Base-by-base conservation (phyloP, 2,888 invertebrate genomes). In the Ochropleura plecta region DNA sequence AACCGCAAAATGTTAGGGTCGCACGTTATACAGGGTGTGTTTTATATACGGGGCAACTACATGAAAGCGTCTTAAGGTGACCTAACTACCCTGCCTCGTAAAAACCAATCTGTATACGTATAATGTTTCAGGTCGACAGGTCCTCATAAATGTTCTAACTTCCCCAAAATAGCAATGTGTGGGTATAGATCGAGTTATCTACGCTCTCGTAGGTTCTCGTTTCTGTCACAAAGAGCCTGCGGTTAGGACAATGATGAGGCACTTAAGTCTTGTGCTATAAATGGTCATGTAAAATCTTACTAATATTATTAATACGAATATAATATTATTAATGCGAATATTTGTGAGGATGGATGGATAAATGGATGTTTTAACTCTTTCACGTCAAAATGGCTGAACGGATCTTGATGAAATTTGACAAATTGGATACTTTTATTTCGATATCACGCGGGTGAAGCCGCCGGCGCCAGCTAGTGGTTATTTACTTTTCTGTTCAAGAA, bases 1-100 rank as follows among this genome's bases (percentile, higher is more conserved):
- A 82, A 72, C 72, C 78, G 16, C 83, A 65, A 71, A 68, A 65
- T 30, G 14, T 42, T 48, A 72, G n/a, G 65, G 73, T 70, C 60
- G 42, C 40, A 62, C 12, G 2, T 46, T 57, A 30, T 20, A 40
- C 0, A 57, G 5, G 44, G 3, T 40, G 9, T 1, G 3, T 5
- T 42, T 18, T 51, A 14, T 51, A 20, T 4, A 48, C 46, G 48
- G 14, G 14, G 2, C 40, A 42, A 68, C 48, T 69, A 40, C 20
- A 69, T n/a, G 20, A 20, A 67, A 66, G 40, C 9, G 44, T 44
- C 44, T n/a, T 44, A 16, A 44, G 42, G 62, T n/a, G 10, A 10
- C 7, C 5, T 66, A 48, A 68, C 7, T 8, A 44, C 8, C 44
- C 7, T 0, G 5, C 16, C 18, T 16, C 16, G 46, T 44, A 64